Percentiles rank a stretch among this genome's conserved stretches.
Conservation (phyloP, 2,888 invertebrate genomes). For the Tenodera sinensis region DNA sequence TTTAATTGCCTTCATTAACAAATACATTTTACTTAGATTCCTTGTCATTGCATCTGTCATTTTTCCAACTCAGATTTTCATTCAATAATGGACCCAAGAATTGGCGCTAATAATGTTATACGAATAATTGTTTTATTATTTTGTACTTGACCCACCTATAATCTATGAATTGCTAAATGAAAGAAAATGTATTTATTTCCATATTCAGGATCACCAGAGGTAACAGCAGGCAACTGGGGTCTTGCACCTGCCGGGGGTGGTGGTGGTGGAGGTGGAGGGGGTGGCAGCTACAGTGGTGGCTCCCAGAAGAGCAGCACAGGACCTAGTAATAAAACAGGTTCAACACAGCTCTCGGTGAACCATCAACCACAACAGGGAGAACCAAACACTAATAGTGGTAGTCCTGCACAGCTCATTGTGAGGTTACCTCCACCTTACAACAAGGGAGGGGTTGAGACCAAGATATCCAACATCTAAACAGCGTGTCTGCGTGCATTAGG, state of each 20-base stretch:
- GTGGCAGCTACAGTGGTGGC: constrained; percentile 37
- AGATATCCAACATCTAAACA: constrained; percentile 27
- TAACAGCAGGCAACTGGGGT: neutral
- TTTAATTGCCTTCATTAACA: too few relatives aligned
- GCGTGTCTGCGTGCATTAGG: too few relatives aligned
- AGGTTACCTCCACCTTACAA: constrained; percentile 39
- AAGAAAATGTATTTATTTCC: neutral
- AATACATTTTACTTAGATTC: too few relatives aligned
- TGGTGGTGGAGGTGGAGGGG: constrained; percentile 30
- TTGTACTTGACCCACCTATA: too few relatives aligned
- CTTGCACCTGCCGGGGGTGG: constrained; percentile 16
- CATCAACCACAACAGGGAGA: constrained; percentile 15
- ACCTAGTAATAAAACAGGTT: constrained; percentile 51
- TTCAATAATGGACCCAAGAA: too few relatives aligned
- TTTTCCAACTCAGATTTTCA: too few relatives aligned
- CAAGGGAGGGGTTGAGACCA: constrained; percentile 21
- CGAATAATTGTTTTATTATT: too few relatives aligned
- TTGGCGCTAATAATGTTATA: too few relatives aligned
- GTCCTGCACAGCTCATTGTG: constrained; percentile 42
- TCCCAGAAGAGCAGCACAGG: constrained; percentile 47
- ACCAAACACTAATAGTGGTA: neutral
- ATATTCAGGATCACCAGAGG: neutral
- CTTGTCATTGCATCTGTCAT: too few relatives aligned
- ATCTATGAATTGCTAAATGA: too few relatives aligned
- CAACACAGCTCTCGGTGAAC: constrained; percentile 39